Base-by-base conservation (phyloP, 1,140 invertebrate genomes). In the Lamellibrachia luymesi region DNA sequence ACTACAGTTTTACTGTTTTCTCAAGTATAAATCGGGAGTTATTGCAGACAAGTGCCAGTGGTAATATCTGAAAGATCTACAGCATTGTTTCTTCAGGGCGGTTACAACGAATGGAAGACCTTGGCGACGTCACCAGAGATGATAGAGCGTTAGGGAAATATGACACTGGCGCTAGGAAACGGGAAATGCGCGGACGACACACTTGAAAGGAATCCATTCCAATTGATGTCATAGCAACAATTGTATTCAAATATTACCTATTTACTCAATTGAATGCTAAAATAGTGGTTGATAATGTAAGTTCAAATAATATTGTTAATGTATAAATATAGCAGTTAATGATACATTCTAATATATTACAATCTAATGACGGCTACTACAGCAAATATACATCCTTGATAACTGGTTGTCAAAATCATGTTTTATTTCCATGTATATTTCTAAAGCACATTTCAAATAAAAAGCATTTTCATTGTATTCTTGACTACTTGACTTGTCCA, bases 21-120 rank as follows among this genome's bases (percentile, higher is more conserved):
- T 38, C 38, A 38, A 38, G 38, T 38, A 38, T 38, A 38, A 38
- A 38, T 38, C 38, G 38, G 38, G 38, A 38, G 38, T 38, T 38
- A 1, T 38, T 38, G 38, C 38, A 38, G 38, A 38, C 38, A 38
- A 38, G 38, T 1, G 38, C 38, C 38, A 38, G 38, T 38, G 38
- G 38, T 38, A 38, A 38, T 38, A 38, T 38, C 38, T 80, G 52
- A 56, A 4, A 80, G 64, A 10, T 17, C 7, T 80, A n/a, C n/a
- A n/a, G 8, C 5, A 6, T 80, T 80, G 6, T 80, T 38, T 80
- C 64, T 80, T 22, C 64, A 80, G 64, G 64, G 64, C 64, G 64
- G 64, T 80, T 80, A 80, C 64, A 80, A 80, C 64, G 64, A 80
- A 80, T 80, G 64, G 64, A 80, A 80, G 25, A 80, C 64, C 64